Evolutionary conservation across 1,140 invertebrate genomes (phyloP).

Genomic region (Aphaenogaster ashmeadi): DNA sequence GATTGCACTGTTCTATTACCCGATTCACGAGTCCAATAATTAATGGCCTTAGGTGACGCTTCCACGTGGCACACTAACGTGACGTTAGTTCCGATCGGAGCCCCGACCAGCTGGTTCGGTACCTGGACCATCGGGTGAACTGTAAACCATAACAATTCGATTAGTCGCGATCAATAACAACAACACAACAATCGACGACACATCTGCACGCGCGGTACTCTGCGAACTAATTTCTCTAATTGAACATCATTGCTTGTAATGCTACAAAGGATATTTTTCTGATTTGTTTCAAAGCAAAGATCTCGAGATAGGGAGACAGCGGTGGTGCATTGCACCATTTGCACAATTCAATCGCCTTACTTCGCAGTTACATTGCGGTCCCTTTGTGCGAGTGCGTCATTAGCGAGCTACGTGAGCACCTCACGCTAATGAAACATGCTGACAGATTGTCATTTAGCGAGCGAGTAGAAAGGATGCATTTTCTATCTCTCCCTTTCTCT

Average conservation of each 20-base stretch:
- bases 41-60: constrained; percentile 95
- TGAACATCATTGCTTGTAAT: constrained; percentile 26
- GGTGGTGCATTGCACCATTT: constrained; percentile 27
- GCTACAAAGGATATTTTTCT: constrained; percentile 49
- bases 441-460: constrained; percentile 72
- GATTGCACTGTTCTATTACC: constrained; percentile 87
- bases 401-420: constrained; percentile 44
- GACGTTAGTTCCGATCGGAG: constrained; percentile 93
- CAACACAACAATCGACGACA: not conserved
- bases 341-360: constrained; percentile 67
- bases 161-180: constrained; percentile 58
- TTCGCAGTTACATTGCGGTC: constrained; percentile 43
- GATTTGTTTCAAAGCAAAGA: constrained; percentile 22
- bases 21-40: constrained; percentile 95
- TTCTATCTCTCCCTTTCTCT: constrained; percentile 8
- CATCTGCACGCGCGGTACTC: constrained; percentile 10
- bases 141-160: constrained; percentile 85
- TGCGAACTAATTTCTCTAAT: constrained; percentile 56
- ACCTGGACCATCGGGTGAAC: constrained; percentile 95
- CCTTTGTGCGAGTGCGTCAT: constrained; percentile 62
- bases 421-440: constrained; percentile 73
- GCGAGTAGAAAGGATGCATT: not conserved
- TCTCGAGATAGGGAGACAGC: not conserved
- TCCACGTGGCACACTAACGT: constrained; percentile 95
- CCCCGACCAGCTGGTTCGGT: constrained; percentile 94